Base-by-base conservation (phyloP, 1,140 invertebrate genomes). In the Tetragonula clypearis region DNA sequence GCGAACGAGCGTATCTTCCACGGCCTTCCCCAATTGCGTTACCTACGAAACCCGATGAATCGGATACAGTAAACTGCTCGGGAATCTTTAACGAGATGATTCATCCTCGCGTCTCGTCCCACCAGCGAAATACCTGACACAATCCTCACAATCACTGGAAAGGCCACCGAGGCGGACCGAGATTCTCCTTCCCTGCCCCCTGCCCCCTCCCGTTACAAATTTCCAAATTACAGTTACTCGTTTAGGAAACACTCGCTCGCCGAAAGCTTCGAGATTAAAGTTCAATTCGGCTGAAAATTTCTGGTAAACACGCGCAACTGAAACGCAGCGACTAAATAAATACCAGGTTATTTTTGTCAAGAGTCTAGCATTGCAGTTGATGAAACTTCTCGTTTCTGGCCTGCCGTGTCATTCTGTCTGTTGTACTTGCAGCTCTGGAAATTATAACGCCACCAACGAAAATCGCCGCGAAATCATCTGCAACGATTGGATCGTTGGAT, bases 11-110 rank as follows among this genome's bases (percentile, higher is more conserved):
- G 41, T 41, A 49, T 75, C 26, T 30, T 58, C 1, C 56, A 1
- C 53, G 83, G 69, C 58, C 78, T 79, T 81, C 60, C 69, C 83
- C 71, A 74, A 85, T 81, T 30, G 49, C 14, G 49, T 56, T 19
- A 84, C 30, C 78, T 53, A 80, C 76, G 56, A 80, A 84, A 84
- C n/a, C 11, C 65, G 41, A 55, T 62, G 41, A 72, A 84, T 84
- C 82, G 75, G 26, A 60, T n/a, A 71, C 41, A 62, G n/a, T 60
- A 56, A 62, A 79, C 58, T 83, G 58, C 66, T 62, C 17, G 55
- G 19, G 35, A 71, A 71, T 60, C 66, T 26, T 83, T 77, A 83
- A 83, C 73, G 26, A 26, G 66, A 12, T 84, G 82, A 84, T 84
- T 84, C 82, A 84, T 35, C 26, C 26, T 30, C 49, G 8, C 15